These are phyloP conservation scores for Eretmocerus hayati DNA, from an alignment of 2,888 invertebrate species.

Conservation along the genomic window DNA sequence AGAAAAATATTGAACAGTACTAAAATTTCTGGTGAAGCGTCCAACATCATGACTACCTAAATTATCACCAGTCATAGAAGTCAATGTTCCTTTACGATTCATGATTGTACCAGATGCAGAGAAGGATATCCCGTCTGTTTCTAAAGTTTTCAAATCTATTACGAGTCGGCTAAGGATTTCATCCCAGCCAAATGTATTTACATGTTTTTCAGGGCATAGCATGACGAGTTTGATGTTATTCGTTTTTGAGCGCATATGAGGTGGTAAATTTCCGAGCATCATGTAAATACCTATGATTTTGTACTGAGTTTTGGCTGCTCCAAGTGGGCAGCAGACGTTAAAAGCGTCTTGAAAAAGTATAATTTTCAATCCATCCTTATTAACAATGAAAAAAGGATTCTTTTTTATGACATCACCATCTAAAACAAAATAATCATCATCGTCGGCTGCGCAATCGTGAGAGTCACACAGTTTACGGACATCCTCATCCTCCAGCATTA, in stretches of 20 bases:
- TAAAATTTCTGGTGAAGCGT: constrained; percentile 7
- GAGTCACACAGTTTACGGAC: not conserved
- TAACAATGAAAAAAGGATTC: not conserved
- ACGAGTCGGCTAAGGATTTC: not conserved
- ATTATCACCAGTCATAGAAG: constrained; percentile 6
- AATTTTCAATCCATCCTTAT: constrained; percentile 9
- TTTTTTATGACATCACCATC: not conserved
- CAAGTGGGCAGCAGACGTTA: constrained; percentile 20
- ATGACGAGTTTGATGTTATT: constrained; percentile 18
- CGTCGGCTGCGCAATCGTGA: not conserved
- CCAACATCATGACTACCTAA: constrained; percentile 12
- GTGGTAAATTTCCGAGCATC: not conserved
- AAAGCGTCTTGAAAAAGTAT: constrained; percentile 25
- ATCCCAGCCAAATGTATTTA: not conserved
- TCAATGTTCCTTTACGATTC: constrained; percentile 1
- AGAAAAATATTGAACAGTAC: not conserved
- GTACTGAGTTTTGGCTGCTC: not conserved
- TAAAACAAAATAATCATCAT: no score
- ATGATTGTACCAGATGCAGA: no score
- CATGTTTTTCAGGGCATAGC: constrained; percentile 18
- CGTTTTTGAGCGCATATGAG: constrained; percentile 4
- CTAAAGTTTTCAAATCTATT: not conserved
- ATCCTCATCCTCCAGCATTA: constrained; percentile 1
- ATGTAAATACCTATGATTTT: constrained; percentile 13
- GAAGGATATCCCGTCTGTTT: not conserved